A percentile compares a stretch with the other conserved stretches of the same genome.
These are phyloP conservation scores for Ormyrus labotus DNA, from an alignment of 2,888 invertebrate species.

Conservation along the genomic window DNA sequence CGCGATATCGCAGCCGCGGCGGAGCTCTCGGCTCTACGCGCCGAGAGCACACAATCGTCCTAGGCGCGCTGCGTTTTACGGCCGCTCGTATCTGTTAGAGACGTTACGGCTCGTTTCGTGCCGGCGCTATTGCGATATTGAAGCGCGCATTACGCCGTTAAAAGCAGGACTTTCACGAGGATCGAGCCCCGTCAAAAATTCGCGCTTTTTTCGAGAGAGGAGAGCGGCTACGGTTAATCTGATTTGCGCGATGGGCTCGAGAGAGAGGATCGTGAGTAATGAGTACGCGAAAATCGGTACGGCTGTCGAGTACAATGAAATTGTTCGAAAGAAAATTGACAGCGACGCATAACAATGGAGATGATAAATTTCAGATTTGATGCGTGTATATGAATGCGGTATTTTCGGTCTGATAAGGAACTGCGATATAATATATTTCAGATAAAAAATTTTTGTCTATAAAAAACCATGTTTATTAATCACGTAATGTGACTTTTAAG, in stretches of 20 bases:
- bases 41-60: no score
- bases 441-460: no score
- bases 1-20: no score
- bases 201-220: neutral
- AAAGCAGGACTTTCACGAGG: neutral
- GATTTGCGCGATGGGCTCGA: slow-evolving; percentile 4
- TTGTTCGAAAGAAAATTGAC: neutral
- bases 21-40: no score
- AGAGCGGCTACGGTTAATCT: neutral
- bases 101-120: neutral
- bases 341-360: slow-evolving; percentile 6
- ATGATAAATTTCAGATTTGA: no score
- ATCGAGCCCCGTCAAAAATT: neutral
- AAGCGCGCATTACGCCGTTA: neutral
- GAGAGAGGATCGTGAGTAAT: no score
- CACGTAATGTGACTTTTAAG: no score
- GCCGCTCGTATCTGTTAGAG: neutral
- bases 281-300: no score
- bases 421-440: no score
- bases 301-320: neutral
- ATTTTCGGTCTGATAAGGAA: no score
- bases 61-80: neutral
- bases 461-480: no score
- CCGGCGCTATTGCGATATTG: neutral
- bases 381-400: no score